phyloP scores from a whole-genome alignment of 2,797 vertebrate genomes.

The Catamblyrhynchus diadema region DNA sequence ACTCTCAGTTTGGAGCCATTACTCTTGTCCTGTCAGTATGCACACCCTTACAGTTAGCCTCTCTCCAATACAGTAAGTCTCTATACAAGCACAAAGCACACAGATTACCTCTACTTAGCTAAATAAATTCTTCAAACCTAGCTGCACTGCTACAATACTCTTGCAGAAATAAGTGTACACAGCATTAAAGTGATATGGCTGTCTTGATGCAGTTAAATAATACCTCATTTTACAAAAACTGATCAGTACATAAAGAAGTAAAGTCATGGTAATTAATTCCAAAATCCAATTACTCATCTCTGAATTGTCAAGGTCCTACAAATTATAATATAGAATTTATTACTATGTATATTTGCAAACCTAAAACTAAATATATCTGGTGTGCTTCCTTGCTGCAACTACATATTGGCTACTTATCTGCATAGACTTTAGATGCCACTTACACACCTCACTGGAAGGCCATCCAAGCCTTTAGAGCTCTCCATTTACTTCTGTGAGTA shows the following conservation, averaged over 20 bases:
- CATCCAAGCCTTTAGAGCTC: background rate
- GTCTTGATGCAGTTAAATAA: background rate
- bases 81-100: background rate
- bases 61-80: background rate
- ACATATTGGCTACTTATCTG: background rate
- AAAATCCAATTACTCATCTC: background rate
- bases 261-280: background rate
- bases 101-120: background rate
- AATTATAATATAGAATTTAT: background rate
- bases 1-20: background rate
- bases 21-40: background rate
- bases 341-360: background rate
- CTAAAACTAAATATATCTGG: background rate
- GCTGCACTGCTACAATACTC: background rate
- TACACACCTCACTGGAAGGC: background rate
- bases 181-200: background rate
- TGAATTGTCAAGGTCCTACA: background rate
- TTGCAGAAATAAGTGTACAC: background rate
- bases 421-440: background rate
- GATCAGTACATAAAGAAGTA: background rate
- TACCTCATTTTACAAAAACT: background rate
- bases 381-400: background rate
- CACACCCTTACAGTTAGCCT: background rate
- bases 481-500: background rate
- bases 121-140: background rate